Conservation (phyloP, 2,797 vertebrate species). For the Xerus rutilus region DNA sequence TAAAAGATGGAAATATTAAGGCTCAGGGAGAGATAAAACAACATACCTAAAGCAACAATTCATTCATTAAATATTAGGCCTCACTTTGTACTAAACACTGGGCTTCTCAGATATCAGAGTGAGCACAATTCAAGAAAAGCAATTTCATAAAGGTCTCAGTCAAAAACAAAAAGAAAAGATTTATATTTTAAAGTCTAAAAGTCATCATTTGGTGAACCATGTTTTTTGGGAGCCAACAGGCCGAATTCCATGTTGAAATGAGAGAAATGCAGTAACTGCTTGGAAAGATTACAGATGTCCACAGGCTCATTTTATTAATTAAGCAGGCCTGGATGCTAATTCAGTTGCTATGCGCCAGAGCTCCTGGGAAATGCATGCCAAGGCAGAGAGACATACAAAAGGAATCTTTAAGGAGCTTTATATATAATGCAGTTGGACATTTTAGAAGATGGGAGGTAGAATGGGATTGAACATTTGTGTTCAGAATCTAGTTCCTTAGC, state of each 20-base stretch:
- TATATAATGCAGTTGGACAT: background rate
- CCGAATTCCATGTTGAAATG: background rate
- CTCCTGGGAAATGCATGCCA: background rate
- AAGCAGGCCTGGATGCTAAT: conserved; percentile 16
- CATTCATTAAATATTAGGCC: background rate
- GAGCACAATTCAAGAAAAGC: background rate
- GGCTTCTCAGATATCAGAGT: background rate
- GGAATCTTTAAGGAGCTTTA: background rate
- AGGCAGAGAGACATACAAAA: background rate
- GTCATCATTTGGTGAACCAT: fast-evolving
- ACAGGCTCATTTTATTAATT: conserved; percentile 20
- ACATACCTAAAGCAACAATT: background rate
- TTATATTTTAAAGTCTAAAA: background rate
- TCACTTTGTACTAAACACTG: background rate
- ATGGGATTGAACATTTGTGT: background rate
- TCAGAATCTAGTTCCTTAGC: background rate
- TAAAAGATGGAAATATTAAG: background rate
- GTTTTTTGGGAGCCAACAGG: background rate
- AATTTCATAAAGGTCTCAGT: background rate
- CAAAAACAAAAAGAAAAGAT: background rate
- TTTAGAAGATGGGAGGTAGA: background rate
- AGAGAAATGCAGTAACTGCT: background rate
- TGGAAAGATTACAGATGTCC: background rate
- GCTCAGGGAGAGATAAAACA: background rate
- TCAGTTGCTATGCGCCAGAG: conserved; percentile 33